Evolutionary conservation across 2,113 vertebrate species (phyloP).

Genomic region (Okapia johnstoni): DNA sequence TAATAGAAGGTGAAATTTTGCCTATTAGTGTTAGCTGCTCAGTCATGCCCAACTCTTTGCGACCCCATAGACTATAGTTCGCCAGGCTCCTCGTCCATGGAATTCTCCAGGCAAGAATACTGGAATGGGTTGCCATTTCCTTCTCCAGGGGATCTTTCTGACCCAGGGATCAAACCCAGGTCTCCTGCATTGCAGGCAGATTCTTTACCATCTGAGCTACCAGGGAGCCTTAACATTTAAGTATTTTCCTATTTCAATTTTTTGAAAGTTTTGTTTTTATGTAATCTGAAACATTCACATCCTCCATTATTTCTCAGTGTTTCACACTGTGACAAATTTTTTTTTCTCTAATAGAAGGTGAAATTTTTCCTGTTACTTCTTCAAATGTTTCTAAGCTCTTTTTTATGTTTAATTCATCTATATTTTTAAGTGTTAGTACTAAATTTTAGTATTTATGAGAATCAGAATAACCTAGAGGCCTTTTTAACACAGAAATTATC

Average conservation of each 20-base stretch:
- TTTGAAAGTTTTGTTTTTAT: not conserved
- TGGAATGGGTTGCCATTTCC: not conserved
- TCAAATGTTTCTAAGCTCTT: not conserved
- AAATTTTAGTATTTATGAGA: not conserved
- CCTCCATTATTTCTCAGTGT: not conserved
- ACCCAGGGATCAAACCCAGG: not conserved
- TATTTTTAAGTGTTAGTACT: not conserved
- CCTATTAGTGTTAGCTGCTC: not conserved
- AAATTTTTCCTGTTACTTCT: not conserved
- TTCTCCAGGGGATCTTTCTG: not conserved
- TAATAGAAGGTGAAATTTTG: not conserved
- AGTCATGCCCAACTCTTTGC: not conserved
- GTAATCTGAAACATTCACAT: not conserved
- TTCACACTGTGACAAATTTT: not conserved
- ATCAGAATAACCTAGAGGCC: not conserved
- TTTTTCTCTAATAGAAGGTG: not conserved
- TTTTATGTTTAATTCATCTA: not conserved
- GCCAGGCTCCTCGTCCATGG: not conserved
- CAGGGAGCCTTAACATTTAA: not conserved
- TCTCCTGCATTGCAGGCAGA: not conserved
- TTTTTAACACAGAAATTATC: not conserved
- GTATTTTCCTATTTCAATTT: not conserved
- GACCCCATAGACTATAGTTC: not conserved
- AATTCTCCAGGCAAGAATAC: not conserved
- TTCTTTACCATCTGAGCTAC: not conserved